These are phyloP conservation scores for Sterrhoptilus dennistouni DNA, from an alignment of 2,113 vertebrate genomes.

Conservation along the genomic window DNA sequence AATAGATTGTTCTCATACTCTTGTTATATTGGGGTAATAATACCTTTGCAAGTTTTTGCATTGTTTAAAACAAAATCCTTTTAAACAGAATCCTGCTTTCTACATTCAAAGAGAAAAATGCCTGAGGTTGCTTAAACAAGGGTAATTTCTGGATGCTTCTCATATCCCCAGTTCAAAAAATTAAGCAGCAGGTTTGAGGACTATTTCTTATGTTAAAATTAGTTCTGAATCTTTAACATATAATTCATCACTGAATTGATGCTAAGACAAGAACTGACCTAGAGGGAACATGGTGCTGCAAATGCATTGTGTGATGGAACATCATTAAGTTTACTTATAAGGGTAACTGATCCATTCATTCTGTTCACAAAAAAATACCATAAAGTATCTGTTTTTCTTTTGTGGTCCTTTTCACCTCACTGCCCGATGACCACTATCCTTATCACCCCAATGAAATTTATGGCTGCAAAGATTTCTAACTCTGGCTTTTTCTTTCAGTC, in stretches of 20 bases:
- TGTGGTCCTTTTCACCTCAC: not conserved
- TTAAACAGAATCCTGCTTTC: not conserved
- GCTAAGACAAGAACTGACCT: not conserved
- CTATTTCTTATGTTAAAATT: not conserved
- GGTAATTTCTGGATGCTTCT: not conserved
- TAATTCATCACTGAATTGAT: not conserved
- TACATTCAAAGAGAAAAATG: not conserved
- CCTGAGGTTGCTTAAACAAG: not conserved
- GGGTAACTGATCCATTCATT: not conserved
- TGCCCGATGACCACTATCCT: not conserved
- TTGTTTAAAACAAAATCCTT: not conserved
- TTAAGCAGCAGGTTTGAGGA: not conserved
- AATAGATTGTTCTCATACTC: not conserved
- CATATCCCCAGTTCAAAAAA: not conserved
- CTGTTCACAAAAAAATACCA: not conserved
- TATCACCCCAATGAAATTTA: not conserved
- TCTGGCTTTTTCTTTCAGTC: not conserved
- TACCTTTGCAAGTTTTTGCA: not conserved
- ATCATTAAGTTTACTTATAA: not conserved
- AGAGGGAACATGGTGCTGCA: not conserved
- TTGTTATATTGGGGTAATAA: not conserved
- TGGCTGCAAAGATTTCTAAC: not conserved
- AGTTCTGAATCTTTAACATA: not conserved
- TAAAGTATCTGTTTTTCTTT: not conserved
- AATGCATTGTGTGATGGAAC: not conserved